A percentile compares a stretch with the other conserved stretches of the same genome.
Conservation (phyloP, 2,797 vertebrate genomes). For the Trematomus bernacchii region DNA sequence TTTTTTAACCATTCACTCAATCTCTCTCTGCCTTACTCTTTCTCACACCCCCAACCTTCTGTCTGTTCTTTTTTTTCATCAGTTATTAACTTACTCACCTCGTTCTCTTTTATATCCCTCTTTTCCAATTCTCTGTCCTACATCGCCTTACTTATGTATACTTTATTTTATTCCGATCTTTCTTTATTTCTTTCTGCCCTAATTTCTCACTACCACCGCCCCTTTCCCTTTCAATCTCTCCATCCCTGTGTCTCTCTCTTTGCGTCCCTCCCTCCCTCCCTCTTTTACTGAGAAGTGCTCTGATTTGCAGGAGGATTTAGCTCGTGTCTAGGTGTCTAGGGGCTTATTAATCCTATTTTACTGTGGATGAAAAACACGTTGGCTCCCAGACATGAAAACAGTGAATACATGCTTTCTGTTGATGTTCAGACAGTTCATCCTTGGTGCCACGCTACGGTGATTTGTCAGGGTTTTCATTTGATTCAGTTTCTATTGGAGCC, state of each 20-base stretch:
- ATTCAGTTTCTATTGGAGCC: conserved; percentile 75
- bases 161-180: conserved; percentile 43
- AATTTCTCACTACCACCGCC: conserved; percentile 44
- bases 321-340: conserved; percentile 85
- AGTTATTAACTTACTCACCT: conserved; percentile 63
- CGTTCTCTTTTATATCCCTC: conserved; percentile 43
- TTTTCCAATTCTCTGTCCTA: conserved; percentile 43
- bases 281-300: conserved; percentile 87
- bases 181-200: conserved; percentile 28
- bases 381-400: conserved; percentile 81
- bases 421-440: conserved; percentile 80
- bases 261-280: conserved; percentile 53
- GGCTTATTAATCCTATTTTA: conserved; percentile 94
- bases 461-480: conserved; percentile 81
- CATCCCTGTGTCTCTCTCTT: conserved; percentile 17
- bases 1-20: conserved; percentile 54
- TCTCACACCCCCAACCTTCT: conserved; percentile 15
- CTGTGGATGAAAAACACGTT: conserved; percentile 87
- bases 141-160: conserved; percentile 33
- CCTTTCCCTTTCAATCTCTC: conserved; percentile 30
- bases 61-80: conserved; percentile 38
- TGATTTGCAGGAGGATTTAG: conserved; percentile 90
- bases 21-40: conserved; percentile 44
- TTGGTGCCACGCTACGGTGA: conserved; percentile 76
- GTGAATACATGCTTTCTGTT: conserved; percentile 76